Base-by-base conservation (phyloP, 2,113 vertebrate species). In the Halichoeres trimaculatus region DNA sequence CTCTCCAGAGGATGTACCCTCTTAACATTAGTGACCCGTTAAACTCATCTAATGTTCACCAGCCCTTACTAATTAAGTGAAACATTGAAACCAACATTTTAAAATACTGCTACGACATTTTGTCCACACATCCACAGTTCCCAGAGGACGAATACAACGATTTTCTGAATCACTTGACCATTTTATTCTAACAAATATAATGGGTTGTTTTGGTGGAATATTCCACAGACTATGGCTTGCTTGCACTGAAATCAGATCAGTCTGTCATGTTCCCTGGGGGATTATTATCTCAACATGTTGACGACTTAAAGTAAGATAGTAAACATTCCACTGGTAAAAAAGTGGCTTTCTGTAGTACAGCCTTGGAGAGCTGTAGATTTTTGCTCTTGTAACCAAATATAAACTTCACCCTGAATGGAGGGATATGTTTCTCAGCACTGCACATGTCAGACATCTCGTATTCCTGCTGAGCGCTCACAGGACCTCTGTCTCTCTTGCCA, bases 401-500 rank as follows among this genome's bases (percentile, higher is more conserved):
- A 61, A 8, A 60, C 69, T 57, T 51, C 20, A 26, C 66, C 53
- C 55, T 52, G 61, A 70, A 30, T 61, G 26, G 20, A 64, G 40
- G 74, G 60, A 47, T 52, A 45, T 34, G 72, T 71, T 81, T 83
- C 68, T 69, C 62, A 22, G 70, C 67, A 61, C 64, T 43, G 50
- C 51, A 45, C 60, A 61, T 67, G 74, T 79, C 77, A 80, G 83
- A 72, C 68, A 50, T 60, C 5, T 38, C 35, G 43, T 74, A 40
- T 62, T 62, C 40, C 66, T 65, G 50, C 63, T 57, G 62, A 80
- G 54, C 50, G 26, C 59, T 83, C 48, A 38, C 48, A 69, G 36
- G 65, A 62, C 67, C 19, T 58, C 73, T 54, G 59, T 78, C 64
- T 87, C 83, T 74, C 51, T 64, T 36, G 36, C 72, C 78, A 80